Base-by-base conservation (phyloP, 2,888 invertebrate genomes). In the Tubulanus polymorphus region DNA sequence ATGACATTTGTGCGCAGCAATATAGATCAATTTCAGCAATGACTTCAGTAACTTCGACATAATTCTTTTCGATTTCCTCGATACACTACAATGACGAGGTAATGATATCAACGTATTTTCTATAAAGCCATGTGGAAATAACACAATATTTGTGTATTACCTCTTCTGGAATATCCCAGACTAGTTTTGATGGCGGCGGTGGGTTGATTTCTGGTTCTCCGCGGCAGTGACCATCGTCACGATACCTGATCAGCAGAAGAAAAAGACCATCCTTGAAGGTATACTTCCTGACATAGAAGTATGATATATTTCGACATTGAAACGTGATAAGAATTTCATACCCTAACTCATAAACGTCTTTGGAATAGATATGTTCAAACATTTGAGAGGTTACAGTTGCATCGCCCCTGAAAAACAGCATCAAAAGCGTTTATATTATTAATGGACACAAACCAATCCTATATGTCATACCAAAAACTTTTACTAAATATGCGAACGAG, bases 11-110 rank as follows among this genome's bases (percentile, higher is more conserved):
- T 74, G 91, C 88, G 59, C 90, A 84, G 68, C 97, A 88, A 65
- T 89, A 85, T 59, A 99, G 83, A 76, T 97, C 93, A 5, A 99
- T 88, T 74, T 97, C 96, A 66, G 87, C 87, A 56, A 94, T 85
- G 26, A 97, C 82, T 62, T 85, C 86, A 55, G 87, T 84, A 0
- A 92, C 91, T 54, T 83, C 83, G 66, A 75, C 67, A 54, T 86
- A 84, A 2, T 92, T 89, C 57, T 82, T 82, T 62, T 90, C 87
- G 61, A 94, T 92, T 49, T 86, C 86, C 25, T 84, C 80, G 57
- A 87, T 79, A 58, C 89, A 85, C 25, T 75, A 63, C 3, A 63
- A 20, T 54, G 6, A 10, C 6, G 12, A 8, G 12, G 37, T 25
- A 46, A 5, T 28, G 12, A 20, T 8, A 25, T 2, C 35, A 10